A percentile compares a stretch with the other conserved stretches of the same genome.
Conservation (phyloP, 2,113 vertebrate genomes). For the Notothenia coriiceps region DNA sequence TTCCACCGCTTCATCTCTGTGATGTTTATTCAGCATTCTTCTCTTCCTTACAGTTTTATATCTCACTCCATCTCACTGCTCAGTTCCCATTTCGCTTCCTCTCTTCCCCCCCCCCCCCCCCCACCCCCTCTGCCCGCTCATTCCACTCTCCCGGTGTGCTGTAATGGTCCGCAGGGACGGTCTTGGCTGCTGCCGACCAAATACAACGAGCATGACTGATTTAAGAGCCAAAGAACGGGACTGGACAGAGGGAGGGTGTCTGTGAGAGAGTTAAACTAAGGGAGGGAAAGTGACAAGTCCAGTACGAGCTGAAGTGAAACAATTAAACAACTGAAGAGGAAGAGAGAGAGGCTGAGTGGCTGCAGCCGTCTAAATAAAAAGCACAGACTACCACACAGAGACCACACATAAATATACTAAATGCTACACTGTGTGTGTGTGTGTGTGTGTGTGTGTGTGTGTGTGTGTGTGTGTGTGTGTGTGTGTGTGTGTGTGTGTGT, state of each 20-base stretch:
- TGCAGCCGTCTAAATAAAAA: conserved; percentile 19
- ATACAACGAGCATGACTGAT: conserved; percentile 63
- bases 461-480: conserved; percentile 13
- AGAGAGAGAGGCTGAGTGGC: conserved; percentile 27
- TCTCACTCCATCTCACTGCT: conserved; percentile 41
- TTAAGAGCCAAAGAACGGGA: conserved; percentile 53
- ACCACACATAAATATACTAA: conserved; percentile 38
- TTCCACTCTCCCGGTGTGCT: conserved; percentile 34
- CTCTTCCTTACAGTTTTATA: conserved; percentile 44
- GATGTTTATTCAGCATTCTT: conserved; percentile 37
- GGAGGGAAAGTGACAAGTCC: conserved; percentile 4
- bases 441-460: neutral
- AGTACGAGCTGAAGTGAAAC: conserved; percentile 29
- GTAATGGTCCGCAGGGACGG: conserved; percentile 62
- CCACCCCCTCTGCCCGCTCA: conserved; percentile 25
- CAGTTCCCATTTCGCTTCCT: conserved; percentile 17
- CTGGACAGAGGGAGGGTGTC: conserved; percentile 27
- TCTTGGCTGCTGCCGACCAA: conserved; percentile 69
- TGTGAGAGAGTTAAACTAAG: neutral
- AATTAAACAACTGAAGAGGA: conserved; percentile 35
- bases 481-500: neutral
- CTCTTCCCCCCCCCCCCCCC: conserved; percentile 18
- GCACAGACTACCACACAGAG: conserved; percentile 13
- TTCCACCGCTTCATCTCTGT: conserved; percentile 23
- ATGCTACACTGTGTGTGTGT: neutral